Conservation (phyloP, 2,888 invertebrate species). For the Chorisops tibialis region DNA sequence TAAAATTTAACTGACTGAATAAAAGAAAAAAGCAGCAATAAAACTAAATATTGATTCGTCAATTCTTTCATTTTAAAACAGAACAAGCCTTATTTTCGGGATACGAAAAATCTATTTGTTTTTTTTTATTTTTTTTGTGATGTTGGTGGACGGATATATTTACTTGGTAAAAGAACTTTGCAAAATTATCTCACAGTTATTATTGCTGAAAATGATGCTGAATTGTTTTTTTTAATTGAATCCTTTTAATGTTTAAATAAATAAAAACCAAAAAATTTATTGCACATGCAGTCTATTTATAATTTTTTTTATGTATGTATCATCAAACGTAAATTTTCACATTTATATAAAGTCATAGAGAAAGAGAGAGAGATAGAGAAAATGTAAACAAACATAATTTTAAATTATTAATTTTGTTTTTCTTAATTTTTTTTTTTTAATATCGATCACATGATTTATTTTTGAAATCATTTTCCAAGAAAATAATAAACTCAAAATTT, state of each 20-base stretch:
- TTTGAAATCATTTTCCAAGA: slow-evolving; percentile 9
- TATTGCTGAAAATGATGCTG: too few species aligned
- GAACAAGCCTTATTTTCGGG: too few species aligned
- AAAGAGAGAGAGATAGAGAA: too few species aligned
- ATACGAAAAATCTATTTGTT: background rate
- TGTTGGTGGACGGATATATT: slow-evolving; percentile 17
- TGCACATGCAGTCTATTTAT: slow-evolving; percentile 21
- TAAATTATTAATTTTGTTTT: too few species aligned
- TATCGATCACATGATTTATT: slow-evolving; percentile 21
- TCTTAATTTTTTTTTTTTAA: too few species aligned
- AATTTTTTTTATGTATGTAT: background rate
- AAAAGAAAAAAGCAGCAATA: too few species aligned
- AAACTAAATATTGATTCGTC: too few species aligned
- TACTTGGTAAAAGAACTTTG: background rate
- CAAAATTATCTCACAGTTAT: background rate
- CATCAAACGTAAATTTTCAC: slow-evolving; percentile 3
- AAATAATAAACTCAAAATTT: slow-evolving; percentile 13
- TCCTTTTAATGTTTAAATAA: background rate
- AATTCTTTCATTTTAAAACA: too few species aligned
- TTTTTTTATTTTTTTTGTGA: background rate
- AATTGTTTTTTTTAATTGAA: too few species aligned
- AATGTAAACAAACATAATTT: too few species aligned
- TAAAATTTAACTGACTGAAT: too few species aligned
- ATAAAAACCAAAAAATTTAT: slow-evolving; percentile 5
- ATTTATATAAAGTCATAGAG: background rate